Conservation (phyloP, 2,797 vertebrate genomes). For the Micropoecilia bifurca region DNA sequence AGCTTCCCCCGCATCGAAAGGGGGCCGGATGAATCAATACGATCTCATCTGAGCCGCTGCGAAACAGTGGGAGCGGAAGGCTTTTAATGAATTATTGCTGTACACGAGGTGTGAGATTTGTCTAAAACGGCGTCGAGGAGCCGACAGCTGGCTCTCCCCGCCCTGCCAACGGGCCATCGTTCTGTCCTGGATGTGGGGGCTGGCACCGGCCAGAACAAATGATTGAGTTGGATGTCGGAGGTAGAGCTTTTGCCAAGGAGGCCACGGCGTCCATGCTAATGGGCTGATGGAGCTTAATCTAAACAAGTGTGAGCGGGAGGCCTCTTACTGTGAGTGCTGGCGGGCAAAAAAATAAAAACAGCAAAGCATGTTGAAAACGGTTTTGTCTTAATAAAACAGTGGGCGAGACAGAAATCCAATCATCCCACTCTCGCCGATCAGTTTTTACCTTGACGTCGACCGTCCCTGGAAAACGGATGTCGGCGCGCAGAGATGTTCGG, state of each 20-base stretch:
- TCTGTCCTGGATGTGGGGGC: slow-evolving; percentile 60
- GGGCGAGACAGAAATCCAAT: slow-evolving; percentile 36
- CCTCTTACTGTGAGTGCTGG: slow-evolving; percentile 62
- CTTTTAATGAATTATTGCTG: slow-evolving; percentile 19
- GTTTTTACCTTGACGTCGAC: slow-evolving; percentile 32
- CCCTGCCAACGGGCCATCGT: slow-evolving; percentile 56
- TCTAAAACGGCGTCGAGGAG: slow-evolving; percentile 39
- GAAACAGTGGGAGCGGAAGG: not conserved
- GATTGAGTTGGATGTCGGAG: slow-evolving; percentile 75
- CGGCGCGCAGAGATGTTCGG: slow-evolving; percentile 1
- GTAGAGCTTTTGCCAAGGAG: slow-evolving; percentile 63
- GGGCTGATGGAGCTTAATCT: slow-evolving; percentile 67
- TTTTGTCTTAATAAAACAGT: slow-evolving; percentile 48
- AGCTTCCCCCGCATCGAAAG: slow-evolving; percentile 26
- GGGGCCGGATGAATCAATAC: slow-evolving; percentile 35
- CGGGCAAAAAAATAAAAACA: slow-evolving; percentile 54
- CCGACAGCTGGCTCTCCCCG: slow-evolving; percentile 28
- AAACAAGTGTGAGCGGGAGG: slow-evolving; percentile 72
- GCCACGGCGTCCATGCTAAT: slow-evolving; percentile 69
- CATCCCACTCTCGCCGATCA: slow-evolving; percentile 40
- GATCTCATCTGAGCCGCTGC: slow-evolving; percentile 20
- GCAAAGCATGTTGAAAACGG: slow-evolving; percentile 37
- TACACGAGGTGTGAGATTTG: slow-evolving; percentile 26
- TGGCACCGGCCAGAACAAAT: slow-evolving; percentile 64
- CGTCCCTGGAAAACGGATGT: not conserved